Conservation (phyloP, 2,113 vertebrate genomes). For the Fukomys damarensis region DNA sequence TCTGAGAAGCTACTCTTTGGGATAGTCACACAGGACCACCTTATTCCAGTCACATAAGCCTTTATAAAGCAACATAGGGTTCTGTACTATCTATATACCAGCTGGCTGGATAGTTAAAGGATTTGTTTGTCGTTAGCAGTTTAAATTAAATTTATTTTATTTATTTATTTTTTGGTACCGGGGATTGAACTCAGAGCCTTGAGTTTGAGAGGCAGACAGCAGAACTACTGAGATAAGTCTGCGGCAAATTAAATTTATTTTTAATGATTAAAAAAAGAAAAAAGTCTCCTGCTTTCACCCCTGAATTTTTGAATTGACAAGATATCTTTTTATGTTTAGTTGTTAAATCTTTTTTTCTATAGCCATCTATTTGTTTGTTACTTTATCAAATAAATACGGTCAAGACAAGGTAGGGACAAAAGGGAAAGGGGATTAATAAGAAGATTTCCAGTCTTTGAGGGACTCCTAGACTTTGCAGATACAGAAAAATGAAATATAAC, state of each 20-base stretch:
- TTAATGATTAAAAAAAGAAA: background rate
- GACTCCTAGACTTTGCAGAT: background rate
- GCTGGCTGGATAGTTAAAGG: slow-evolving; percentile 88
- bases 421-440: background rate
- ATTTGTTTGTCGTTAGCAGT: slow-evolving; percentile 91
- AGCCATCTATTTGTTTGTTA: background rate
- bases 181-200: too few relatives aligned
- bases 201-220: too few relatives aligned
- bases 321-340: background rate
- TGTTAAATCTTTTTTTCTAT: slow-evolving; percentile 28
- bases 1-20: slow-evolving; percentile 89
- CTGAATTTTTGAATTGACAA: background rate
- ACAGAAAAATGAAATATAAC: background rate
- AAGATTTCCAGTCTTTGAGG: background rate
- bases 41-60: slow-evolving; percentile 91
- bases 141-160: too few relatives aligned
- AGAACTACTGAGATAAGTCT: too few relatives aligned
- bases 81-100: slow-evolving; percentile 88
- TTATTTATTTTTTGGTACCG: too few relatives aligned
- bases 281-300: background rate
- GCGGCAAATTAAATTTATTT: slow-evolving; percentile 50
- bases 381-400: background rate
- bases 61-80: slow-evolving; percentile 91
- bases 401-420: background rate
- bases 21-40: slow-evolving; percentile 89